phyloP scores from a whole-genome alignment of 2,888 invertebrate genomes.

The Trypoxylon attenuatum region DNA sequence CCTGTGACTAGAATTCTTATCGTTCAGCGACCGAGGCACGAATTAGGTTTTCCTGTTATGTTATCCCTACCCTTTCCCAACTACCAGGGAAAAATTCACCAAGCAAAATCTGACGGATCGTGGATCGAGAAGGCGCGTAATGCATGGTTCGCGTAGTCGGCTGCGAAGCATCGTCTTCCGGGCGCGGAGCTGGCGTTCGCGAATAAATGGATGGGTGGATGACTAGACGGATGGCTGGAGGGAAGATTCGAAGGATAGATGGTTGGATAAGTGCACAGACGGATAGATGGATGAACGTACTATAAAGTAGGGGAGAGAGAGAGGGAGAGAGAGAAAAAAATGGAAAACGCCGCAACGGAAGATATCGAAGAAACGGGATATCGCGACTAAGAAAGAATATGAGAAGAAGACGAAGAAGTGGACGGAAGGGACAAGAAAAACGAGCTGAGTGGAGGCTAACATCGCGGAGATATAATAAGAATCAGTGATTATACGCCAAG shows the following conservation, averaged over 20 bases:
- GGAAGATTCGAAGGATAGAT: background rate
- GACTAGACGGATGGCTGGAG: background rate
- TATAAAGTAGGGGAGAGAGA: background rate
- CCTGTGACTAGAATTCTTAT: no score
- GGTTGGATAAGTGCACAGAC: background rate
- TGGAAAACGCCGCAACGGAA: background rate
- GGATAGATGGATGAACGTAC: background rate
- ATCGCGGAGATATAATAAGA: background rate
- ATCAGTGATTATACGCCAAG: background rate
- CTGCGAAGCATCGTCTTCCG: no score
- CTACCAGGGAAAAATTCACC: no score
- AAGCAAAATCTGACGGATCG: no score
- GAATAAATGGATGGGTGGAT: background rate
- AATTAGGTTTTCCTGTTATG: no score
- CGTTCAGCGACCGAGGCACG: no score
- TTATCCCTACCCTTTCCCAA: no score
- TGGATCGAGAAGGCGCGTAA: no score
- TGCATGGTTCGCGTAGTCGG: no score
- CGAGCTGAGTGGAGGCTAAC: background rate
- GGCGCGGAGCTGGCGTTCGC: no score
- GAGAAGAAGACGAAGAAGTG: no score
- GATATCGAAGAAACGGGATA: background rate
- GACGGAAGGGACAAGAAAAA: background rate
- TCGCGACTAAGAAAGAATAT: no score
- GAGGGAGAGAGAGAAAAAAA: background rate